Percentiles rank a stretch among this genome's conserved stretches.
Evolutionary conservation across 2,797 vertebrate genomes (phyloP).

Genomic region (Scyliorhinus canicula): DNA sequence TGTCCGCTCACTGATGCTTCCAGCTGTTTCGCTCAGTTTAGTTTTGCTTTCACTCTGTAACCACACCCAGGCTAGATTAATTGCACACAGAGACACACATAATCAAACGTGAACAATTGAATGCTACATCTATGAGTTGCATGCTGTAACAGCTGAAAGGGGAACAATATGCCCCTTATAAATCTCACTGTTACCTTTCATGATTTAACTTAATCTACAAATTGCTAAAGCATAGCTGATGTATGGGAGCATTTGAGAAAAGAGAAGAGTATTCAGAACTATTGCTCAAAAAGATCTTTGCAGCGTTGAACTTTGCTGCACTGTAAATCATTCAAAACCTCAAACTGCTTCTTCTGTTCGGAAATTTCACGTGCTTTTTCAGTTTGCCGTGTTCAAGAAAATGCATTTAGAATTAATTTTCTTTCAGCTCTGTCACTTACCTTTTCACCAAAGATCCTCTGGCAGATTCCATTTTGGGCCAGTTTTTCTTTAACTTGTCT

Average conservation of each 20-base stretch:
- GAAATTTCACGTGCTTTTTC: not conserved
- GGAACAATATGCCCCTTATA: not conserved
- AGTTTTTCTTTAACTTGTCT: constrained; percentile 97
- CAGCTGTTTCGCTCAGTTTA: not conserved
- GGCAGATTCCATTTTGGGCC: constrained; percentile 97
- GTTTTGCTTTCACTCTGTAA: not conserved
- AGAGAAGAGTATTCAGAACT: not conserved
- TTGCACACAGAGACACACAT: not conserved
- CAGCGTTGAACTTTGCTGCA: not conserved
- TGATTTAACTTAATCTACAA: not conserved
- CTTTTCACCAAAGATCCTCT: constrained; percentile 98
- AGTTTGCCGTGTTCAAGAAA: not conserved
- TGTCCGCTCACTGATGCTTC: not conserved
- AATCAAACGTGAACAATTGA: not conserved
- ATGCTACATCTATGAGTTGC: not conserved
- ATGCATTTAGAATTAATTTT: not conserved
- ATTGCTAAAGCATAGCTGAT: not conserved
- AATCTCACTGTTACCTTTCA: not conserved
- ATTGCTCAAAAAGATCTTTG: not conserved
- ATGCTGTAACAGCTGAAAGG: not conserved
- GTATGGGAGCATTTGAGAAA: not conserved
- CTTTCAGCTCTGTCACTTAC: constrained; percentile 50
- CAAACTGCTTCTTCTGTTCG: not conserved
- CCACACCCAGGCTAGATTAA: not conserved
- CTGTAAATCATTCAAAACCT: not conserved